Base-by-base conservation (phyloP, 2,797 vertebrate species). In the Muscicapa comitata region DNA sequence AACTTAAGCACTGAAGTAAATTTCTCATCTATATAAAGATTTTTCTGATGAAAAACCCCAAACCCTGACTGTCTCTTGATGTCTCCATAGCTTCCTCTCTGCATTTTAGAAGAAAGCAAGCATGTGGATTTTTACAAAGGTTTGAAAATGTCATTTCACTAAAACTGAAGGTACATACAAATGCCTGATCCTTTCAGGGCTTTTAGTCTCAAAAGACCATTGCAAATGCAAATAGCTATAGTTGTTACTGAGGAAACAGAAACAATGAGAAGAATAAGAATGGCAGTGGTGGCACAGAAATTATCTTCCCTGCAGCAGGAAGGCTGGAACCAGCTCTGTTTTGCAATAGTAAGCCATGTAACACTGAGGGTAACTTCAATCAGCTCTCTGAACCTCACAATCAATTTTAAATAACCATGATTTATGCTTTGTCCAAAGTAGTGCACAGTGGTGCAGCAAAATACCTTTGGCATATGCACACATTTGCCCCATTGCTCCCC, bases 171-270 rank as follows among this genome's bases (percentile, higher is more conserved):
- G 20, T 47, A 86, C 67, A 65, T 16, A 81, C 63, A 93, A 93
- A 85, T 11, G 42, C 47, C 51, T 77, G 58, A 82, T 83, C 48
- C 50, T 58, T 65, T 85, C 40, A 51, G 61, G 63, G 80, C n/a
- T 72, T 75, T 19, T 48, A 81, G 26, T 87, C 86, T 90, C 65
- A 51, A 91, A 95, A 95, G 84, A 84, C 42, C 50, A 62, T 4
- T 24, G 48, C 75, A 90, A 91, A 94, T 88, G 84, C 91, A 94
- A 90, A 80, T 61, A 66, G 40, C 84, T 75, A 10, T 7, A 48
- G 72, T 29, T 76, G 87, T 81, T 91, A 94, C 87, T 71, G 31
- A 58, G 88, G 86, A 95, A 90, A 93, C 45, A 28, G 77, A 75
- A 93, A 81, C 76, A 82, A 92, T 42, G 66, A 85, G 78, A 87